Evolutionary conservation across 2,797 vertebrate genomes (phyloP).

Genomic region (Platalea minor): DNA sequence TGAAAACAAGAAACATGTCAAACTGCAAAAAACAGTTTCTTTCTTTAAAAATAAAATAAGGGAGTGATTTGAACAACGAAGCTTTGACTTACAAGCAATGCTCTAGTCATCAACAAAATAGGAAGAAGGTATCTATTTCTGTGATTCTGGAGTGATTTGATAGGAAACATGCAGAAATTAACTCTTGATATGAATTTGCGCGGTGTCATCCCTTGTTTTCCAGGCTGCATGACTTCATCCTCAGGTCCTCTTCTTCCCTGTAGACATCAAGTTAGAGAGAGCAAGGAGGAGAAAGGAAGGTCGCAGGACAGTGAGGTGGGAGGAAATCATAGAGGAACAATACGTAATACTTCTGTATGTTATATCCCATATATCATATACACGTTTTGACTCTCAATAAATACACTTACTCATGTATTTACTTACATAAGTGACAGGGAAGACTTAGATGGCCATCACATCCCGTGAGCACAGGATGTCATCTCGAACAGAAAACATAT

Average conservation of each 20-base stretch:
- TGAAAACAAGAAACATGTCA: constrained; percentile 26
- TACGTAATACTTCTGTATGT: not conserved
- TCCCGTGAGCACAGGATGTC: not conserved
- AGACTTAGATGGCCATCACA: not conserved
- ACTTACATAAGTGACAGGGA: not conserved
- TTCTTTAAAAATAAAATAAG: not conserved
- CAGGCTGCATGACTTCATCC: not conserved
- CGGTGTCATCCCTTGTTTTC: not conserved
- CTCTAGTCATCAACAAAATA: not conserved
- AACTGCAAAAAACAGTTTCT: not conserved
- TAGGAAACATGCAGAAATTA: not conserved
- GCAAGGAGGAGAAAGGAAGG: not conserved
- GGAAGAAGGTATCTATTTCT: not conserved
- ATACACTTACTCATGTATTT: not conserved
- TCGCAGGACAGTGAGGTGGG: not conserved
- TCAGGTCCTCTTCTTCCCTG: not conserved
- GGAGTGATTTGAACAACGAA: not conserved
- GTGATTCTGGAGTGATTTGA: not conserved
- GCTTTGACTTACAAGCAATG: not conserved
- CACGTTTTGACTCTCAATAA: not conserved
- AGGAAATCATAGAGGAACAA: not conserved
- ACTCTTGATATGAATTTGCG: not conserved
- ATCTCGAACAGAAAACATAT: not conserved
- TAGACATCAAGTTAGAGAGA: not conserved
- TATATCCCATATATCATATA: not conserved